phyloP scores from a whole-genome alignment of 2,888 invertebrate species.

The Mythimna loreyi region DNA sequence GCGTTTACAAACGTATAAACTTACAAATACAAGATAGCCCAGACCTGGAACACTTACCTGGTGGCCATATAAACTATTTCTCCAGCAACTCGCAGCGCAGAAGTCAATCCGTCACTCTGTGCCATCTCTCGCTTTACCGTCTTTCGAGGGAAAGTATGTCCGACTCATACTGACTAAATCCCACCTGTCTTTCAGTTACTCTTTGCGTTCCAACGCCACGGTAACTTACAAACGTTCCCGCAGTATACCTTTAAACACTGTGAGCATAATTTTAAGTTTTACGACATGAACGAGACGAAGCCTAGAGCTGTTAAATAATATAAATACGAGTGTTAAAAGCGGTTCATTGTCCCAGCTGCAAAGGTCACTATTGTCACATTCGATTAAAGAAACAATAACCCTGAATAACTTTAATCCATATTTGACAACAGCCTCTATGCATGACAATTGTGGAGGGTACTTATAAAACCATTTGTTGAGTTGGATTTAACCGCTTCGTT shows the following conservation, averaged over 20 bases:
- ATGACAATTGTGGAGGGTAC: constrained; percentile 54
- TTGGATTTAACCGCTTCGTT: constrained; percentile 18
- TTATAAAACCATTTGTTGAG: constrained; percentile 53
- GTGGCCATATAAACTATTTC: no score
- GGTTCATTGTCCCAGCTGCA: constrained; percentile 56
- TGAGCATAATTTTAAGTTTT: constrained; percentile 44
- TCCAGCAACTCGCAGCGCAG: no score
- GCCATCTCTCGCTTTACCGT: neutral
- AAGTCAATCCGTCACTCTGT: no score
- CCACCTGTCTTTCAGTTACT: no score
- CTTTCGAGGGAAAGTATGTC: neutral
- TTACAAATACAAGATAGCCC: no score
- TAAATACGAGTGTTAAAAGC: constrained; percentile 35
- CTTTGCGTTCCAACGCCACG: no score
- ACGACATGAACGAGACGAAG: constrained; percentile 28
- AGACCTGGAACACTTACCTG: no score
- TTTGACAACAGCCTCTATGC: constrained; percentile 52
- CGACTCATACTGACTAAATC: neutral
- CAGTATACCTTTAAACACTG: neutral
- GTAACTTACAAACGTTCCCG: no score
- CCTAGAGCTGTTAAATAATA: constrained; percentile 38
- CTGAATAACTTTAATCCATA: constrained; percentile 57
- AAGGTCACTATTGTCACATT: constrained; percentile 61
- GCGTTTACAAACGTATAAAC: no score
- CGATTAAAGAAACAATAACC: constrained; percentile 62